Evolutionary conservation across 2,113 vertebrate species (phyloP).

Genomic region (Paedocypris sp.): DNA sequence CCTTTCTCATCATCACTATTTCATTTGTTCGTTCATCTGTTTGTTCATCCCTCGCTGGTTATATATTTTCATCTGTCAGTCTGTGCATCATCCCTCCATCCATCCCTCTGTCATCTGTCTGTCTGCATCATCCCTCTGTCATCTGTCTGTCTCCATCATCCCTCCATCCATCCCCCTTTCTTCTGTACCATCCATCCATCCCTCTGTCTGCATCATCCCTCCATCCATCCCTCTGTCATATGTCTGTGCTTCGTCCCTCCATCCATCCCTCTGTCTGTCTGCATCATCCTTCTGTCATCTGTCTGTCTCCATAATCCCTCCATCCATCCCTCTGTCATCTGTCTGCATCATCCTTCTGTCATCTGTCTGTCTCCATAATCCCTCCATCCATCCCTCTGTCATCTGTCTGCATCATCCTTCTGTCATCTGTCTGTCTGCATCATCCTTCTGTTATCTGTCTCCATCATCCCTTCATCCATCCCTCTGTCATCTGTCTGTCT

Average conservation of each 20-base stretch:
- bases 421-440: not conserved
- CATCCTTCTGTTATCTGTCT: too few relatives aligned
- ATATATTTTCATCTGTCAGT: too few relatives aligned
- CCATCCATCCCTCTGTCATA: not conserved
- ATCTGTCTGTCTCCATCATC: too few relatives aligned
- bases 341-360: too few relatives aligned
- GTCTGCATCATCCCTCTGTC: not conserved
- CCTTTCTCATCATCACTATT: not conserved
- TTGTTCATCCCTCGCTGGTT: too few relatives aligned
- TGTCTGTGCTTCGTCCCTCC: too few relatives aligned
- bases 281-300: not conserved
- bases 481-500: too few relatives aligned
- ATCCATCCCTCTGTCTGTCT: not conserved
- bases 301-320: not conserved
- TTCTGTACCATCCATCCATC: not conserved
- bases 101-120: not conserved
- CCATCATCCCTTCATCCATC: not conserved
- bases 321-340: not conserved
- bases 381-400: too few relatives aligned
- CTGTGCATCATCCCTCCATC: not conserved
- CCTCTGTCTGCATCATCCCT: not conserved
- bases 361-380: too few relatives aligned
- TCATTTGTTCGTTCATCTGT: not conserved
- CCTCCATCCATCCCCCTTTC: too few relatives aligned
- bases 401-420: too few relatives aligned